Evolutionary conservation across 2,888 invertebrate species (phyloP), one percentile per base, ranked within the genome.

Genomic region (Desoria tigrina): DNA sequence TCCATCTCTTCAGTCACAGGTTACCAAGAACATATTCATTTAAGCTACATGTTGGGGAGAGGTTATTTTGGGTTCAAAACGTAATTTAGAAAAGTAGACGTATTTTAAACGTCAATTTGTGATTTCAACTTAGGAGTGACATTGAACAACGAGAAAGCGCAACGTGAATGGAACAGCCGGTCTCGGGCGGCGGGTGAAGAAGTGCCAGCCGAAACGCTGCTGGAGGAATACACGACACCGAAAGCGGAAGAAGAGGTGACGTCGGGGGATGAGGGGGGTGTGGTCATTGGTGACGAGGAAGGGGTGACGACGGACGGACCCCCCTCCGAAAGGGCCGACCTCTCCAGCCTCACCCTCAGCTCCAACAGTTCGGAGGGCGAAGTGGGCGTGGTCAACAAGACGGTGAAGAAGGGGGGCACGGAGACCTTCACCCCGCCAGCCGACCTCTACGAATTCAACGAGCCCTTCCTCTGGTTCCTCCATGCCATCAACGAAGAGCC

Each of bases 401-500:
- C 45, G 51, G 55, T 9, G 24, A 27, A 26, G 42, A 45, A 53
- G 42, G 58, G 37, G 24, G 24, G 26, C 42, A 54, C 61, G 16
- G 56, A 60, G 16, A 27, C 55, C 6, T 59, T 58, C 37, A 53
- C 57, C 42, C 18, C 53, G 1, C 42, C 62, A 0, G 39, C 65
- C 14, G 72, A 72, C 45, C 56, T 63, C 4, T 69, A 69, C 55
- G 42, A 55, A 18, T 72, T 72, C 32, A 63, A 72, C 37, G 67
- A 72, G 51, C 72, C 72, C 2, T 72, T 72, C 67, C 64, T 72
- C 18, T 72, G 72, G 72, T 72, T 72, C 39, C 42, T 72, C 3
- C 72, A 72, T 49, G 72, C 72, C 7, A 72, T 69, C 11, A 67
- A 69, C 37, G 72, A 72, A 49, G 72, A 72, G 37, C 72, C 72